Base-by-base conservation (phyloP, 2,888 invertebrate genomes). In the Cryptocheilus praepositus region DNA sequence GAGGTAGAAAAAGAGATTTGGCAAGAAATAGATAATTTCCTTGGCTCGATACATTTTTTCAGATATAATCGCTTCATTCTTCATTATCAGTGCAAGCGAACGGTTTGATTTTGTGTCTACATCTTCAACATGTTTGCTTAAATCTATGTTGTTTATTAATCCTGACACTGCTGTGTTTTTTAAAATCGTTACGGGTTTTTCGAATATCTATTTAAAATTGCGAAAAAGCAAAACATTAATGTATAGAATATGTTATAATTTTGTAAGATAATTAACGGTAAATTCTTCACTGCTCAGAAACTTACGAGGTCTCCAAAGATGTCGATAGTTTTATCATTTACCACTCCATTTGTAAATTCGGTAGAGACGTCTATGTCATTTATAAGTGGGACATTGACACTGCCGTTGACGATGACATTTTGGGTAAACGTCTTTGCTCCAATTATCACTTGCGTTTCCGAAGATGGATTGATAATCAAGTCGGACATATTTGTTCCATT, bases 241-340 rank as follows among this genome's bases (percentile, higher is more conserved):
- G 5, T 49, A 49, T 49, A 16, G 15, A 2, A 4, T 18, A 49
- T 49, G 5, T n/a, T 16, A 1, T 49, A n/a, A 3, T n/a, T 45
- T n/a, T 16, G 16, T 18, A 49, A 49, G 13, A 11, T 49, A 8
- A 49, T 8, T 16, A 18, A 16, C 5, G 3, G 13, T 52, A 21
- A 18, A 21, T 7, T 11, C 22, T 52, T 4, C 19, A 18, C 21
- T 21, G 16, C 13, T 19, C 18, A 22, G 22, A 18, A 49, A 44
- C 78, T 74, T 61, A 85, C 83, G 58, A 86, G 61, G 18, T 86
- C 74, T 19, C 86, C 84, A n/a, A 65, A 54, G 8, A 86, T 83
- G 1, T 81, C 71, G n/a, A 74, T 67, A 13, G 78, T 60, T 19
- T 82, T 76, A 28, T 77, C 57, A 49, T 77, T 80, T 1, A 76